A percentile compares a stretch with the other conserved stretches of the same genome.
These are phyloP conservation scores for Ectobius pallidus DNA, from an alignment of 2,888 invertebrate genomes.

Conservation along the genomic window DNA sequence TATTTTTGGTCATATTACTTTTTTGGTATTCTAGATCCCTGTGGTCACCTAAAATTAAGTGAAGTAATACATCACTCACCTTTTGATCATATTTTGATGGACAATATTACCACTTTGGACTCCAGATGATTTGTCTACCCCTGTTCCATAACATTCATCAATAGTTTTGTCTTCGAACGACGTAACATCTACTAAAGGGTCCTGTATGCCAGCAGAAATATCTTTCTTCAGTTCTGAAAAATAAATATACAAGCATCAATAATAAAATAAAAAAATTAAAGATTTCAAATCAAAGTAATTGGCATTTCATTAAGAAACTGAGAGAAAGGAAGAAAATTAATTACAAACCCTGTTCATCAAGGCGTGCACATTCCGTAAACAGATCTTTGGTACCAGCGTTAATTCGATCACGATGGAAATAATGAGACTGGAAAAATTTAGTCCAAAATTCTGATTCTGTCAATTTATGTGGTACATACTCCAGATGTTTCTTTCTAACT, in stretches of 20 bases:
- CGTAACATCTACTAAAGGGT: slow-evolving; percentile 85
- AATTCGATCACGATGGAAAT: slow-evolving; percentile 93
- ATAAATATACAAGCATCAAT: background rate
- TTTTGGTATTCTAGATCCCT: too few relatives aligned
- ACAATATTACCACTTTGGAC: slow-evolving; percentile 67
- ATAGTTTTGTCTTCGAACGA: slow-evolving; percentile 74
- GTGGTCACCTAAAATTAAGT: too few relatives aligned
- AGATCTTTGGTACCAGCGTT: slow-evolving; percentile 91
- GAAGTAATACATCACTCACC: slow-evolving; percentile 50
- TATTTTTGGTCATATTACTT: too few relatives aligned
- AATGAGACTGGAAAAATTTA: slow-evolving; percentile 99
- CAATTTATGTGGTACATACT: slow-evolving; percentile 94
- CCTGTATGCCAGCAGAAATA: slow-evolving; percentile 76
- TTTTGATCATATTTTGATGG: slow-evolving; percentile 91
- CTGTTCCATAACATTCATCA: slow-evolving; percentile 69
- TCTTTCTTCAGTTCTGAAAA: slow-evolving; percentile 68
- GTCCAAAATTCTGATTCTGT: slow-evolving; percentile 99
- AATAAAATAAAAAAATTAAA: background rate
- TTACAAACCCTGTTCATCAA: slow-evolving; percentile 80
- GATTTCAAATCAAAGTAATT: background rate
- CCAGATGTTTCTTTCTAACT: slow-evolving; percentile 94
- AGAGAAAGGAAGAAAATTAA: background rate
- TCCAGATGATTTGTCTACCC: slow-evolving; percentile 55
- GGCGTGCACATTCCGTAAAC: slow-evolving; percentile 96
- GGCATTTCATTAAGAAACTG: background rate